These are phyloP conservation scores for Pyrrhia umbra DNA, from an alignment of 2,888 invertebrate species.

Conservation along the genomic window DNA sequence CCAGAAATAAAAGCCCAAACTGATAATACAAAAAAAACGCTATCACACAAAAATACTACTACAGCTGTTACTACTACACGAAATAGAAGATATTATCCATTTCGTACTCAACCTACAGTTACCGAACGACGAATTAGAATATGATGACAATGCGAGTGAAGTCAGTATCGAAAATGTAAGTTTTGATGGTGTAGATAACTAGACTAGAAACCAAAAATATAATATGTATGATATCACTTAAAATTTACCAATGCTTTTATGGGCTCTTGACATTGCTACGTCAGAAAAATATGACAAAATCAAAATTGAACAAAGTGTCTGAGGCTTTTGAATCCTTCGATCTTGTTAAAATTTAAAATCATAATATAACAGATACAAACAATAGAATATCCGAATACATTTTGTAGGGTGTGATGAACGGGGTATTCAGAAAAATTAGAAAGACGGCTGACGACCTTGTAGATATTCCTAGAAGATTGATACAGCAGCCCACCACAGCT, in stretches of 20 bases:
- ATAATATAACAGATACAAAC: background rate
- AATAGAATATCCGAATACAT: slow-evolving; percentile 37
- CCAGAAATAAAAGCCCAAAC: no score
- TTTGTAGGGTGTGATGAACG: slow-evolving; percentile 34
- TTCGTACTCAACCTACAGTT: no score
- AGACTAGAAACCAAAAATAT: no score
- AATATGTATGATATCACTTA: no score
- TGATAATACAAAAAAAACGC: background rate
- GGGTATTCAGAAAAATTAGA: slow-evolving; percentile 14
- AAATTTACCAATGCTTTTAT: no score
- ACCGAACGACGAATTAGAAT: no score
- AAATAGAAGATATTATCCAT: background rate
- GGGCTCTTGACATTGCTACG: no score
- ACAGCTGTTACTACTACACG: no score
- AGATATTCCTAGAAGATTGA: slow-evolving; percentile 3
- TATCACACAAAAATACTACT: background rate
- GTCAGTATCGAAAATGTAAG: background rate
- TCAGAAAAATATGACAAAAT: no score
- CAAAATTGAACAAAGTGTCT: background rate
- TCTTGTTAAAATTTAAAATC: background rate
- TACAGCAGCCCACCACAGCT: background rate
- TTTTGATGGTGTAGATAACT: background rate
- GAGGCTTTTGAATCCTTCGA: background rate
- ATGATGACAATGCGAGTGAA: no score
- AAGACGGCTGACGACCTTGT: background rate